phyloP scores from a whole-genome alignment of 1,140 invertebrate genomes.

The Hypsibius dujardini region DNA sequence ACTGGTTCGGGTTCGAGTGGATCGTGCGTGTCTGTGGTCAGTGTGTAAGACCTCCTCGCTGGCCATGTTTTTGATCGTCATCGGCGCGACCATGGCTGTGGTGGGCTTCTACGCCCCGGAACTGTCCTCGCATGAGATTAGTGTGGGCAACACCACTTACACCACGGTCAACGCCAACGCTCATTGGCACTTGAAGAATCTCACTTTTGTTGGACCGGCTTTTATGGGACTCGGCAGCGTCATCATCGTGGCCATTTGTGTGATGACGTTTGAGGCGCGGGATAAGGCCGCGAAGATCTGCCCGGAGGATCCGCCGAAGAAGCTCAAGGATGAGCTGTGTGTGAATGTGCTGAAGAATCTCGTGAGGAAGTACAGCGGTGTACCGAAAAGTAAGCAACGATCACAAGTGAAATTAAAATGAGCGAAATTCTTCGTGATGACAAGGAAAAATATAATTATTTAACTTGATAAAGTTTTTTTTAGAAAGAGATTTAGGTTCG shows the following conservation, averaged over 20 bases:
- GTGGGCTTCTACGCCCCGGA: slow-evolving; percentile 72
- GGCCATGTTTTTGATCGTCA: slow-evolving; percentile 58
- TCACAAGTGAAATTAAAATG: neutral
- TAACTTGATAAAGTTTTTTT: neutral
- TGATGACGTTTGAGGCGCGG: slow-evolving; percentile 79
- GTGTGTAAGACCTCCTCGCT: slow-evolving; percentile 66
- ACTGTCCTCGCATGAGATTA: slow-evolving; percentile 51
- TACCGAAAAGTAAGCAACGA: neutral
- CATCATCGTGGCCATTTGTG: slow-evolving; percentile 74
- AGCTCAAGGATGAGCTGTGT: neutral
- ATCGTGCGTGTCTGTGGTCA: slow-evolving; percentile 53
- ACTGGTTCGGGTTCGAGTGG: neutral
- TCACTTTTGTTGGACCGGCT: slow-evolving; percentile 73
- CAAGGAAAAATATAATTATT: neutral
- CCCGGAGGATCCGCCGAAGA: slow-evolving; percentile 32
- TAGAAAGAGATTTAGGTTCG: too few relatives aligned
- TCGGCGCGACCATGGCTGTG: slow-evolving; percentile 73
- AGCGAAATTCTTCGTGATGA: neutral
- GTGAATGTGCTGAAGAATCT: slow-evolving; percentile 2
- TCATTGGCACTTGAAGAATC: slow-evolving; percentile 61
- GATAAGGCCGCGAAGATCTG: slow-evolving; percentile 70
- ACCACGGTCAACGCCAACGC: slow-evolving; percentile 56
- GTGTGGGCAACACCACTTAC: slow-evolving; percentile 53
- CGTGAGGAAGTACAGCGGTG: slow-evolving; percentile 11
- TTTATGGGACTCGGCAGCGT: slow-evolving; percentile 83